Conservation (phyloP, 1,140 invertebrate species). For the Drosophila mojavensis region DNA sequence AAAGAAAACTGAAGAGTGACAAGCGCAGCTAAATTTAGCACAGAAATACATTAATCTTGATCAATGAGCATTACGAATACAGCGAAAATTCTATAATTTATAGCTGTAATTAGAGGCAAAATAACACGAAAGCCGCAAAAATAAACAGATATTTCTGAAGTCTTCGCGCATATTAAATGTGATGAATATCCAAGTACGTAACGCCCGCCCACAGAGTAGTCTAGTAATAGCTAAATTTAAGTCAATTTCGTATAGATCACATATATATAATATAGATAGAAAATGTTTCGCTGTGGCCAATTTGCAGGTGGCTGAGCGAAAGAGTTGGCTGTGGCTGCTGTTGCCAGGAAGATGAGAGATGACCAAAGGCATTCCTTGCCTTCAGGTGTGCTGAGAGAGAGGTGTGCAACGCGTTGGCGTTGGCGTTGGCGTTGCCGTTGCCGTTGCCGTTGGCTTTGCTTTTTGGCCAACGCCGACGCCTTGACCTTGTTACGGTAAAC, state of each 20-base stretch:
- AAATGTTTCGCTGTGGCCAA: conserved; percentile 14
- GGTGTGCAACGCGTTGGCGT: conserved; percentile 26
- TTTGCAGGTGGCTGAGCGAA: conserved; percentile 19
- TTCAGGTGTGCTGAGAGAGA: conserved; percentile 57
- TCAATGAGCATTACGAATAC: too few relatives aligned
- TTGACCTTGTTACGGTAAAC: conserved; percentile 68
- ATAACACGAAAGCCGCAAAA: too few relatives aligned
- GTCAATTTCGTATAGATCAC: conserved; percentile 25
- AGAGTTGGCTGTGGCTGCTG: too few relatives aligned
- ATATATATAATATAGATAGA: conserved; percentile 35
- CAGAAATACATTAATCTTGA: too few relatives aligned
- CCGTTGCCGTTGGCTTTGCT: conserved; percentile 18
- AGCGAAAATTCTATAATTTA: too few relatives aligned
- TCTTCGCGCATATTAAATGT: too few relatives aligned
- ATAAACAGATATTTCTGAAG: too few relatives aligned
- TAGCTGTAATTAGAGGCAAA: too few relatives aligned
- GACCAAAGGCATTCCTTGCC: conserved; percentile 6
- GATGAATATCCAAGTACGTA: neutral
- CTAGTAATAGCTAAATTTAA: neutral
- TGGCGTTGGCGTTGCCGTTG: conserved; percentile 36
- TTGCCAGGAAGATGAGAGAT: neutral
- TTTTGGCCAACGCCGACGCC: conserved; percentile 48
- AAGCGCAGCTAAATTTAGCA: too few relatives aligned
- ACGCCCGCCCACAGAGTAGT: too few relatives aligned
- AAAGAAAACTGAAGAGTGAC: too few relatives aligned